phyloP scores from a whole-genome alignment of 2,797 vertebrate genomes.

The Podargus strigoides region DNA sequence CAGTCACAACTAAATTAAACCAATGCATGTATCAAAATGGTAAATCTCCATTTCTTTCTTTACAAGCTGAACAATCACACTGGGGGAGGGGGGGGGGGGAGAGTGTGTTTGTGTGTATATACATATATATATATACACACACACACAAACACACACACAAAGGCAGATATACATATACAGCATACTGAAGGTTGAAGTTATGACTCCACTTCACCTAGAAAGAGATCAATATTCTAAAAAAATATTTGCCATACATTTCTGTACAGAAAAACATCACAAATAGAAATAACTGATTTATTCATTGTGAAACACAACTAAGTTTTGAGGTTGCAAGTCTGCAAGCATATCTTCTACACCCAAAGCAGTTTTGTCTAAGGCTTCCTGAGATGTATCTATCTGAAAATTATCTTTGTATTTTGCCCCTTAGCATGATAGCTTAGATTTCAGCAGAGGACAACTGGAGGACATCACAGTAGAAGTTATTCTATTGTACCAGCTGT shows the following conservation, averaged over 20 bases:
- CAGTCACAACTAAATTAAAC: background rate
- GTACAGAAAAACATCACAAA: background rate
- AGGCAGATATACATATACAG: background rate
- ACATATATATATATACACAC: background rate
- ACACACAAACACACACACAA: background rate
- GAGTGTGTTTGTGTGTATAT: too few species aligned
- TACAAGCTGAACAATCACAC: background rate
- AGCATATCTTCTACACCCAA: background rate
- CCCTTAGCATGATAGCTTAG: conserved; percentile 5
- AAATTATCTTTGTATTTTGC: conserved; percentile 53
- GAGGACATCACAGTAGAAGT: conserved; percentile 37
- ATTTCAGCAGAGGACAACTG: conserved; percentile 56
- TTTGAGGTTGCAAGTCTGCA: conserved; percentile 18
- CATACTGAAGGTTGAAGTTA: background rate
- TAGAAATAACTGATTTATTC: background rate
- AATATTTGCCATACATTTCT: background rate
- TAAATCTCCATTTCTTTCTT: background rate
- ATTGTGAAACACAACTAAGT: background rate
- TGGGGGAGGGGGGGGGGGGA: too few species aligned
- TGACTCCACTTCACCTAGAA: background rate
- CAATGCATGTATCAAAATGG: background rate
- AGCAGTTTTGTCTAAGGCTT: conserved; percentile 28
- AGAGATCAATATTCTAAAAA: background rate
- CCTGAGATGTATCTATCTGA: conserved; percentile 32
- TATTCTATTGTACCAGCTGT: background rate